Evolutionary conservation across 1,140 invertebrate species (phyloP).

Genomic region (Telenomus remus): DNA sequence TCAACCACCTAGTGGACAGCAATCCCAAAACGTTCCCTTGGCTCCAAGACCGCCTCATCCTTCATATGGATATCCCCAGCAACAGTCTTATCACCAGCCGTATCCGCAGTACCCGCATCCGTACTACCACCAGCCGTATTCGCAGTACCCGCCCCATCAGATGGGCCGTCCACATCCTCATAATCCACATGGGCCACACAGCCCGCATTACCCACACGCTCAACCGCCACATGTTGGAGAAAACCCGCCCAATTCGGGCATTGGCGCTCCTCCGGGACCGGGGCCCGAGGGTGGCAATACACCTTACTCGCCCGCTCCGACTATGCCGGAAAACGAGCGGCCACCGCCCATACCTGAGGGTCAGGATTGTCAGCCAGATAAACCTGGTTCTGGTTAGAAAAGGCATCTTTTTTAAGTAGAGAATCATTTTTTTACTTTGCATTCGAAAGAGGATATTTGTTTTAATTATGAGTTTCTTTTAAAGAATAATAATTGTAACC

Average conservation of each 20-base stretch:
- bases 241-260: conserved; percentile 54
- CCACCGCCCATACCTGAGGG: conserved; percentile 59
- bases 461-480: too few relatives aligned
- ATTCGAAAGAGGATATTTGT: too few relatives aligned
- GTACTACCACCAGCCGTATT: conserved; percentile 79
- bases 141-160: conserved; percentile 77
- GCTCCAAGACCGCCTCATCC: conserved; percentile 78
- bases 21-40: conserved; percentile 75
- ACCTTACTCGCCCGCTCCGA: conserved; percentile 62
- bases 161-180: conserved; percentile 76
- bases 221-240: conserved; percentile 69
- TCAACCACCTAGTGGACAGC: conserved; percentile 65
- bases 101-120: conserved; percentile 78
- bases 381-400: conserved; percentile 64
- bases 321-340: conserved; percentile 67
- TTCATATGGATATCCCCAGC: conserved; percentile 79
- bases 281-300: conserved; percentile 62
- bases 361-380: conserved; percentile 68
- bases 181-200: conserved; percentile 63
- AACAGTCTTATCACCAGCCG: conserved; percentile 78
- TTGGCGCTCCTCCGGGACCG: conserved; percentile 44
- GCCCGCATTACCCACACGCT: conserved; percentile 67
- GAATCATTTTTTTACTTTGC: too few relatives aligned
- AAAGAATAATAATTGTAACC: too few relatives aligned
- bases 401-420: too few relatives aligned